These are phyloP conservation scores for Cyaniris semiargus DNA, from an alignment of 2,888 invertebrate species.

Conservation along the genomic window DNA sequence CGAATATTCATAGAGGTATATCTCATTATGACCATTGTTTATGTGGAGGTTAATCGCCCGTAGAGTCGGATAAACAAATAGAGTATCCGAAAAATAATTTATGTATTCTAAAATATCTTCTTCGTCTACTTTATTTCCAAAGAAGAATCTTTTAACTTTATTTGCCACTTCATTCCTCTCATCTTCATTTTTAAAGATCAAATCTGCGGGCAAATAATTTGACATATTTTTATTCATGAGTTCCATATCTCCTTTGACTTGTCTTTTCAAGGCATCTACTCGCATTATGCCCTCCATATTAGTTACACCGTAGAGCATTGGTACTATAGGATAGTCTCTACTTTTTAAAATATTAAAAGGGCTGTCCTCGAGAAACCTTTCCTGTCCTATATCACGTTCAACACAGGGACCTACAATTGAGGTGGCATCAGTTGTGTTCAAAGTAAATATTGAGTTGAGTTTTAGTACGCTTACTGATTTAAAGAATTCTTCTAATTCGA, in stretches of 20 bases:
- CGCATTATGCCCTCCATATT: slow-evolving; percentile 51
- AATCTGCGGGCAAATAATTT: slow-evolving; percentile 29
- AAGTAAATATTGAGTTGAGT: slow-evolving; percentile 42
- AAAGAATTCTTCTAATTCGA: slow-evolving; percentile 55
- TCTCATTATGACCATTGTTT: slow-evolving; percentile 50
- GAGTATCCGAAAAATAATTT: slow-evolving; percentile 59
- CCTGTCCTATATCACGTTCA: slow-evolving; percentile 48
- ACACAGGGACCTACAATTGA: slow-evolving; percentile 49
- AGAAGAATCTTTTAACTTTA: slow-evolving; percentile 43
- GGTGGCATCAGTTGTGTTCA: slow-evolving; percentile 42
- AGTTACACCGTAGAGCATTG: slow-evolving; percentile 51
- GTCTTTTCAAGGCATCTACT: slow-evolving; percentile 3
- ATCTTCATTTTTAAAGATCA: neutral
- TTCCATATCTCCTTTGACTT: slow-evolving; percentile 44
- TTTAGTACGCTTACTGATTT: slow-evolving; percentile 48
- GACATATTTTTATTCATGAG: slow-evolving; percentile 32
- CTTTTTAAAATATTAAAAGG: slow-evolving; percentile 51
- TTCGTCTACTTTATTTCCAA: slow-evolving; percentile 45
- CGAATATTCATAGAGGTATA: slow-evolving; percentile 56
- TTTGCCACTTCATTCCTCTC: slow-evolving; percentile 46
- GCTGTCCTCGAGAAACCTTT: slow-evolving; percentile 50
- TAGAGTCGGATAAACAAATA: slow-evolving; percentile 48
- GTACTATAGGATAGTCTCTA: slow-evolving; percentile 50
- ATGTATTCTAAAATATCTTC: slow-evolving; percentile 49
- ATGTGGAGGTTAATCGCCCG: slow-evolving; percentile 47